Conservation (phyloP, 2,113 vertebrate genomes). For the Cochlearius cochlearius region DNA sequence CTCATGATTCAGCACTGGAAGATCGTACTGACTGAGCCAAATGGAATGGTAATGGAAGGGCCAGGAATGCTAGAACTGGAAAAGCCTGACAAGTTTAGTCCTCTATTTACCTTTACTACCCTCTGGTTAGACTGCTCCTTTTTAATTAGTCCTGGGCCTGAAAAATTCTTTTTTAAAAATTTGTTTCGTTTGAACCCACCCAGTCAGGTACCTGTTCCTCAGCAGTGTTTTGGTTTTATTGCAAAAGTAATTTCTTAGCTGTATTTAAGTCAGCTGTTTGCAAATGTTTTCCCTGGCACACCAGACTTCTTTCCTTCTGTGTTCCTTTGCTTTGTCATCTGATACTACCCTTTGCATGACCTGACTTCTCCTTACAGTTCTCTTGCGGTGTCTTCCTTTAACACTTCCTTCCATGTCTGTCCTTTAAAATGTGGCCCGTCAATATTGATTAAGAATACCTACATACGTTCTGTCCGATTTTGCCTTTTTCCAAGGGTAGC, state of each 20-base stretch:
- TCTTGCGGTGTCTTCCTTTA: neutral
- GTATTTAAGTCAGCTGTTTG: neutral
- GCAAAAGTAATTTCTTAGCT: neutral
- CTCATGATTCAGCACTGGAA: neutral
- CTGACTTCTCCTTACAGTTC: neutral
- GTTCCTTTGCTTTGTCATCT: neutral
- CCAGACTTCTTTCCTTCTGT: neutral
- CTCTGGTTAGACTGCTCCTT: neutral
- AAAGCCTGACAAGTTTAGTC: neutral
- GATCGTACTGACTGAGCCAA: neutral
- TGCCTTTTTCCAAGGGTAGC: neutral
- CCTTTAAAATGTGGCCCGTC: neutral
- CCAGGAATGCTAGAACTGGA: slow-evolving; percentile 6
- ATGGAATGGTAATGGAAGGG: neutral
- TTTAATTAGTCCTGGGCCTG: neutral
- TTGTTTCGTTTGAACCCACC: neutral
- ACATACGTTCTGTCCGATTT: neutral
- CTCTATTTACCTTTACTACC: neutral
- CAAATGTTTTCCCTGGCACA: neutral
- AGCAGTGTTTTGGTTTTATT: neutral
- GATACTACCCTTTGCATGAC: neutral
- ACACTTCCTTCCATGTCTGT: neutral
- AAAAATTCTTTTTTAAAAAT: neutral
- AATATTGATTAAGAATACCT: neutral
- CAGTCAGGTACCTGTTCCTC: neutral